Evolutionary conservation across 1,140 invertebrate species (phyloP), one percentile per base, ranked within the genome.

Genomic region (Lucilia cuprina): DNA sequence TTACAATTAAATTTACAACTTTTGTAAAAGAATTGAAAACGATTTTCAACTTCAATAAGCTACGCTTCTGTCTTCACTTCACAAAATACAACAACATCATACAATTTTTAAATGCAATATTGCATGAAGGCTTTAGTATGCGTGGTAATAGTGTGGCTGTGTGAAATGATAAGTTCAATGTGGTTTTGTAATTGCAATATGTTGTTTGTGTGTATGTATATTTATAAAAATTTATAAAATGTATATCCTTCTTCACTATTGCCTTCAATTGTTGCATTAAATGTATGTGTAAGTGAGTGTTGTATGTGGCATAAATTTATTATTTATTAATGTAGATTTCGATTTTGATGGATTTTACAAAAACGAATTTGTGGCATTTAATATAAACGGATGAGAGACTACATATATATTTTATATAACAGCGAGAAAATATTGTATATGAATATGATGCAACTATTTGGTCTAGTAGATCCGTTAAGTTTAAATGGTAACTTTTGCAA

Each of bases 291-390:
- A 5, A 8, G 35, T 78, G 12, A 21, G 19, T 50, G 41, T 80
- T 7, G 74, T 75, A 10, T 78, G 35, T 41, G 77, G 41, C 47
- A 50, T 41, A 80, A 49, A 80, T 80, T 80, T 80, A 80, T 80
- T 80, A 80, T 80, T 80, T 80, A 80, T 80, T 80, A 80, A 80
- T 80, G 77, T 80, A 50, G 77, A 80, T 80, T 80, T 80, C 77
- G 77, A 80, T 80, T 80, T 80, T 80, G 77, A 80, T 80, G 77
- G 77, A 80, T 80, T 80, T 80, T 50, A 49, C 77, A 80, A 49
- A 60, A 80, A 80, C 77, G 77, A 80, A 80, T 80, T 80, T 80
- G 77, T 80, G 77, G 77, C 41, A 25, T 80, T 50, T 49, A 50
- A 80, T 80, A 50, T 50, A 49, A 50, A 49, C 77, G 65, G 65